These are phyloP conservation scores for Drosophila tsacasi DNA, from an alignment of 1,140 invertebrate species.

Conservation along the genomic window DNA sequence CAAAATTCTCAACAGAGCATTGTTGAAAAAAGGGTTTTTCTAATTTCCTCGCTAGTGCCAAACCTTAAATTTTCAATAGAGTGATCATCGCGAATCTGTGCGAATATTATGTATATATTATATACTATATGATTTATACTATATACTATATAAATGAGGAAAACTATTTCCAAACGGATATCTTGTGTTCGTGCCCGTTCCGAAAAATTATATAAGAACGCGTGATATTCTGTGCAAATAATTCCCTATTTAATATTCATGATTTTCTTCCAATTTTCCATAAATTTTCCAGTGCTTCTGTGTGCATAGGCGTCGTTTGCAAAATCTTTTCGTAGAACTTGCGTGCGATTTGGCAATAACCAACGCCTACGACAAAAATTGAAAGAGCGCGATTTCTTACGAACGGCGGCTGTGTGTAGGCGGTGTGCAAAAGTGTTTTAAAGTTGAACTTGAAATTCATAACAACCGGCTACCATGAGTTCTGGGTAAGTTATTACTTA, in stretches of 20 bases:
- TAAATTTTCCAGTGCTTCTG: conserved; percentile 75
- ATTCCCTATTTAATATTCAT: conserved; percentile 27
- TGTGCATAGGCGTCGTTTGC: conserved; percentile 60
- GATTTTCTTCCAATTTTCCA: conserved; percentile 50
- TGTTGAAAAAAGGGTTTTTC: conserved; percentile 66
- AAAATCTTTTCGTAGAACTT: conserved; percentile 61
- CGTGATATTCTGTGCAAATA: conserved; percentile 63
- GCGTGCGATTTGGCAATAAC: conserved; percentile 50
- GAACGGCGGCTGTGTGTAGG: conserved; percentile 39
- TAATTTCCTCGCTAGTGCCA: background rate
- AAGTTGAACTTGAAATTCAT: conserved; percentile 46
- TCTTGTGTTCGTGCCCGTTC: conserved; percentile 26
- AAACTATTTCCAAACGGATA: conserved; percentile 41
- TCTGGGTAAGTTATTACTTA: conserved; percentile 60
- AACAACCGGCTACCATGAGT: conserved; percentile 59
- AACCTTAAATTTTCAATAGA: conserved; percentile 5
- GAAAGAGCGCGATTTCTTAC: conserved; percentile 29
- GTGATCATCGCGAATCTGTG: conserved; percentile 4
- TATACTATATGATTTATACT: background rate
- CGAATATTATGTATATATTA: conserved; percentile 6
- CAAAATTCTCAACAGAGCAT: conserved; percentile 70
- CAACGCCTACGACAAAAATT: conserved; percentile 60
- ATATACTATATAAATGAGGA: background rate
- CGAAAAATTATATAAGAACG: conserved; percentile 72
- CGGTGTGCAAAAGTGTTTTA: conserved; percentile 47